phyloP scores from a whole-genome alignment of 2,797 vertebrate species.

The Protonibea diacanthus region DNA sequence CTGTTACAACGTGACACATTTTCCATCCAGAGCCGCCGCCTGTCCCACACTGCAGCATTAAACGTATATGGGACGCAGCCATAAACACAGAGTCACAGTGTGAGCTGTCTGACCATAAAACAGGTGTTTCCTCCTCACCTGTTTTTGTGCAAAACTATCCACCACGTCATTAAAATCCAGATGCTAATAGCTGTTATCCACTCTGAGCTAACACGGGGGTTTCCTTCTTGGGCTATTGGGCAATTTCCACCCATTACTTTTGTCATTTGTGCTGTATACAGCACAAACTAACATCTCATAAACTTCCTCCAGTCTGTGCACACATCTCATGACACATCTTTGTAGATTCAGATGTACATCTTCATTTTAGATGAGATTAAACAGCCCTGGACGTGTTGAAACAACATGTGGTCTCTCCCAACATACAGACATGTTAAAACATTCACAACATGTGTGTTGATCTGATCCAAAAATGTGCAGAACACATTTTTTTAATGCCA shows the following conservation, averaged over 20 bases:
- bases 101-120: constrained; percentile 6
- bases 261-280: background rate
- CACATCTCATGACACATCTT: background rate
- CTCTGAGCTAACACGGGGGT: background rate
- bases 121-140: background rate
- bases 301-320: background rate
- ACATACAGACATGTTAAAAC: constrained; percentile 22
- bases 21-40: background rate
- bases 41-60: constrained; percentile 4
- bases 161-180: constrained; percentile 6
- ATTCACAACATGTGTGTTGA: constrained; percentile 62
- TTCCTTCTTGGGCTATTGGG: background rate
- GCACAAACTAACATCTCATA: background rate
- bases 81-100: background rate
- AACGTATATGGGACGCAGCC: background rate
- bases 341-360: background rate
- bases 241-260: background rate
- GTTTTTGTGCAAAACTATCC: background rate
- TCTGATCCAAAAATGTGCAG: constrained; percentile 58
- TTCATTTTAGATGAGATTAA: background rate
- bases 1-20: background rate
- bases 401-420: constrained; percentile 32
- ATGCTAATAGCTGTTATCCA: background rate
- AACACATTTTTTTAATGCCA: constrained; percentile 68
- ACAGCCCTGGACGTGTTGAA: constrained; percentile 6